Conservation (phyloP, 2,113 vertebrate genomes). For the Cercocebus atys region DNA sequence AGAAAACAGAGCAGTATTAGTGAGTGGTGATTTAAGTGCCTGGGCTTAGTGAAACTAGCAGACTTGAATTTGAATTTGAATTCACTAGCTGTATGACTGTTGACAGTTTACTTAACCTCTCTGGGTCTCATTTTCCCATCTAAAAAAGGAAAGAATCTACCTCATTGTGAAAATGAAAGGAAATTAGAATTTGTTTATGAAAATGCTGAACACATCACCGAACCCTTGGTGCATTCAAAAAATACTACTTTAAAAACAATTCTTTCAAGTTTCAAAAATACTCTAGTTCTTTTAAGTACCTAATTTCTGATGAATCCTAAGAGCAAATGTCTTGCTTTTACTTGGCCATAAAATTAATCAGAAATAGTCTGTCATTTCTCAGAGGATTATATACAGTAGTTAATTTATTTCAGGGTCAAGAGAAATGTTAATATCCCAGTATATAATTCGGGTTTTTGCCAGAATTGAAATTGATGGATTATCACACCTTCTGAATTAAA, state of each 20-base stretch:
- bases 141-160: background rate
- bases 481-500: background rate
- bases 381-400: background rate
- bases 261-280: constrained; percentile 4
- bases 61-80: constrained; percentile 41
- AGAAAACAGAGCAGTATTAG: background rate
- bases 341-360: background rate
- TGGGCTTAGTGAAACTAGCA: background rate
- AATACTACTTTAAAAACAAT: background rate
- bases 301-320: background rate
- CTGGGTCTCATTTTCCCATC: background rate
- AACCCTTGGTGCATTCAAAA: background rate
- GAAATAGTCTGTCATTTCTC: background rate
- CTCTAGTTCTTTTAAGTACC: background rate
- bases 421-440: background rate
- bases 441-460: background rate
- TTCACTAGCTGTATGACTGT: background rate
- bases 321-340: background rate
- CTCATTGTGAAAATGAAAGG: background rate
- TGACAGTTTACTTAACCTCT: constrained; percentile 13
- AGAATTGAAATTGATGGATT: background rate
- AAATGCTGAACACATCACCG: background rate
- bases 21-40: background rate
- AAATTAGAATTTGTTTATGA: constrained; percentile 46
- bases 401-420: background rate